Evolutionary conservation across 2,797 vertebrate genomes (phyloP), one percentile per base, ranked within the genome.

Genomic region (Argyrosomus regius): DNA sequence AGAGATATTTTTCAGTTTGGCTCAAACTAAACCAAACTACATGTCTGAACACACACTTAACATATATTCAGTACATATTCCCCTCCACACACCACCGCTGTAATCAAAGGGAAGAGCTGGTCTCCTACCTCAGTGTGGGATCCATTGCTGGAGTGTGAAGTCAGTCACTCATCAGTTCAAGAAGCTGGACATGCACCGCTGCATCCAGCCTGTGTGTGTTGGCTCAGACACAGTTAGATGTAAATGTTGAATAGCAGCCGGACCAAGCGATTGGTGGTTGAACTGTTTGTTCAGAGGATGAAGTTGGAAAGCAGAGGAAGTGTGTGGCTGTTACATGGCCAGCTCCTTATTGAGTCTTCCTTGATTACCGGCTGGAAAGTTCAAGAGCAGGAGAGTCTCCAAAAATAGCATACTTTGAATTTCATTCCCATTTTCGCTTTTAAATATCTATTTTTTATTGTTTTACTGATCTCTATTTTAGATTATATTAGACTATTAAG

Each of bases 281-380:
- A 20, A 24, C 0, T 92, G 87, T 91, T 91, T 91, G 82, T 48
- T 86, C 76, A 85, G 61, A 53, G 64, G 63, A 58, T 65, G 67
- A 59, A 46, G 80, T 18, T 50, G 64, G 77, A 61, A 80, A 72
- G 46, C 56, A 39, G 63, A 49, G 3, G 46, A 10, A 77, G 26
- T 75, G 70, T 72, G 70, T 59, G 75, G 63, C 22, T 52, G 46
- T 69, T 52, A 39, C n/a, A 65, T 0, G 31, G 4, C 31, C 12
- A 16, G 1, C 14, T 63, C 11, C 22, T 54, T 26, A 9, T 18
- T 56, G 7, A 31, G 13, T 60, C 3, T 16, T 24, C n/a, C 6
- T 72, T 45, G 0, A 53, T 70, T 4, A 59, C 26, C 35, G 49
- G 35, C 54, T 53, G 43, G 11, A 39, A 10, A 66, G 12, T 12